These are phyloP conservation scores for Drymonia ruficornis DNA, from an alignment of 2,888 invertebrate species.

Conservation along the genomic window DNA sequence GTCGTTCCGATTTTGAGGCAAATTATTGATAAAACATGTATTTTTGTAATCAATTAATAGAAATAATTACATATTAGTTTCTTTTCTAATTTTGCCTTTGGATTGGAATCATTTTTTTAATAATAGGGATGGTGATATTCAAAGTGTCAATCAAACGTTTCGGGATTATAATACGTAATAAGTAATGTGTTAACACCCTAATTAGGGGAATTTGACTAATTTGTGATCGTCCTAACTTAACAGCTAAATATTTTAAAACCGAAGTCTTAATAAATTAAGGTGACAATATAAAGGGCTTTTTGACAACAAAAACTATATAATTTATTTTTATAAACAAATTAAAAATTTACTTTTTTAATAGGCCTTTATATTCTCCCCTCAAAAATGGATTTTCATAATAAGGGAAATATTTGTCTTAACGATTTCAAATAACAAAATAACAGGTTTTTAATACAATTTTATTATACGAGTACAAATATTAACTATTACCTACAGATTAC, in stretches of 20 bases:
- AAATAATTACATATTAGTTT: background rate
- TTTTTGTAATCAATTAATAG: background rate
- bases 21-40: background rate
- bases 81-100: conserved; percentile 15
- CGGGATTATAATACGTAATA: conserved; percentile 49
- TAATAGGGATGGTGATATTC: conserved; percentile 60
- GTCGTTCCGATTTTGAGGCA: conserved; percentile 31
- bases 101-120: conserved; percentile 33
- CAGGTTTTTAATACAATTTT: conserved; percentile 55
- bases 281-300: conserved; percentile 4
- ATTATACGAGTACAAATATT: conserved; percentile 62
- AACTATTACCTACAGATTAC: conserved; percentile 55
- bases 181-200: conserved; percentile 68
- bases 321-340: background rate
- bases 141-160: conserved; percentile 81
- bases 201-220: conserved; percentile 56
- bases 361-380: background rate
- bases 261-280: conserved; percentile 12
- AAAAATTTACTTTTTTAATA: background rate
- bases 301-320: background rate
- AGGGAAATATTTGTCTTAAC: conserved; percentile 43
- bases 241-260: conserved; percentile 43
- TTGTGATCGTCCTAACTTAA: conserved; percentile 53
- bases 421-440: conserved; percentile 69
- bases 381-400: conserved; percentile 23